These are phyloP conservation scores for Galerucella nymphaeae DNA, from an alignment of 2,888 invertebrate genomes.

Conservation along the genomic window DNA sequence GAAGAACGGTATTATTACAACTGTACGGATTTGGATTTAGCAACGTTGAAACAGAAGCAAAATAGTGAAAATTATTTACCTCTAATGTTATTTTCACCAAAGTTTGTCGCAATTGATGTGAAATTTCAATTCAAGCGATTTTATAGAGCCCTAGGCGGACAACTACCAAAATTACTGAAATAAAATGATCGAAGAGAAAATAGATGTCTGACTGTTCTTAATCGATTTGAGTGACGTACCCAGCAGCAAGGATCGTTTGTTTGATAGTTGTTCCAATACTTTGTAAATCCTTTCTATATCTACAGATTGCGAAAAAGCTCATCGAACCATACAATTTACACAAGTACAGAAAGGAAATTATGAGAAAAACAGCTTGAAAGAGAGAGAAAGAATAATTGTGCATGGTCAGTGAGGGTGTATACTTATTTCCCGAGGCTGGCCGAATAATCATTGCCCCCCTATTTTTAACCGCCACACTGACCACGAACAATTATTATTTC, in stretches of 20 bases:
- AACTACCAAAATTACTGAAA: conserved; percentile 8
- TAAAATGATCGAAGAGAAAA: conserved; percentile 2
- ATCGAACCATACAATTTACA: too few species aligned
- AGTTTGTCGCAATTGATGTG: conserved; percentile 1
- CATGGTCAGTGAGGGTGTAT: too few species aligned
- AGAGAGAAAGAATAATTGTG: too few species aligned
- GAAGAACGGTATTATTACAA: background rate
- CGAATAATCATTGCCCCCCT: too few species aligned
- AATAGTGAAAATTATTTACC: background rate
- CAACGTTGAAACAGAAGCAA: background rate
- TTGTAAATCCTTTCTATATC: background rate
- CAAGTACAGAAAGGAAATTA: too few species aligned
- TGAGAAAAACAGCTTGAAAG: too few species aligned
- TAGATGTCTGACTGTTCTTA: background rate
- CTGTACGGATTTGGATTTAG: background rate
- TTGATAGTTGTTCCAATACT: background rate
- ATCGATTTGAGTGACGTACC: conserved; percentile 2
- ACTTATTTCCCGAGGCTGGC: too few species aligned
- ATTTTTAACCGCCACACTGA: too few species aligned
- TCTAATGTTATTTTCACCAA: background rate
- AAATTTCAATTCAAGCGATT: background rate
- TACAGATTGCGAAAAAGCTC: too few species aligned
- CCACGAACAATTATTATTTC: too few species aligned
- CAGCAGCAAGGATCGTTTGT: background rate
- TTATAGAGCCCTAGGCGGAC: background rate